phyloP scores from a whole-genome alignment of 2,113 vertebrate species.

The Peromyscus leucopus region DNA sequence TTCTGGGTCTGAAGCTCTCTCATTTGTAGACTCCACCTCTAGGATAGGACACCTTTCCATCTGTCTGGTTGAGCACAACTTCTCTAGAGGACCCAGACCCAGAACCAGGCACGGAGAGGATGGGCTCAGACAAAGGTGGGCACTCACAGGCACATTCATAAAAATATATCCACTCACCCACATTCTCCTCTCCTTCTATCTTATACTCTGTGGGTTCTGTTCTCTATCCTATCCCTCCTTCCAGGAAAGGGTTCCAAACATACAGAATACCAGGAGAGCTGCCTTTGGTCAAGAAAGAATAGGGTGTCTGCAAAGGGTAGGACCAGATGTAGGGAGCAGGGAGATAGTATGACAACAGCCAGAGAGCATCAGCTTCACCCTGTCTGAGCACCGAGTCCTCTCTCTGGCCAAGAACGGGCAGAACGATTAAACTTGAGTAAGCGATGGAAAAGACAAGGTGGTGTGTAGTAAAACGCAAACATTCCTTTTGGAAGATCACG shows the following conservation, averaged over 20 bases:
- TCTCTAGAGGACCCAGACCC: constrained; percentile 72
- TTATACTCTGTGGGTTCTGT: constrained; percentile 10
- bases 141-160: neutral
- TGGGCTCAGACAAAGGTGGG: constrained; percentile 53
- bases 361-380: neutral
- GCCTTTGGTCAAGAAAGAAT: constrained; percentile 14
- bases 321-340: neutral
- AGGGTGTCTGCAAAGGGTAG: constrained; percentile 19
- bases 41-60: constrained; percentile 1
- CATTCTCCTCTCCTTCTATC: neutral
- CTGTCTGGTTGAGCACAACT: constrained; percentile 55
- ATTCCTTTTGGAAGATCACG: constrained; percentile 22
- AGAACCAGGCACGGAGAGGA: constrained; percentile 58
- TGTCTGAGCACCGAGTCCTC: neutral
- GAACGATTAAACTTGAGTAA: constrained; percentile 10
- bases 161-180: neutral
- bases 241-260: neutral
- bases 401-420: constrained; percentile 12
- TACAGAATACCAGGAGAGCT: constrained; percentile 6
- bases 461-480: constrained; percentile 29
- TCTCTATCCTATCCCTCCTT: constrained; percentile 3
- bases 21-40: constrained; percentile 61
- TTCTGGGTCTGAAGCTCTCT: constrained; percentile 62
- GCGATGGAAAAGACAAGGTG: neutral
- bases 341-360: neutral